These are phyloP conservation scores for Bombus pascuorum DNA, from an alignment of 1,140 invertebrate species.

Conservation along the genomic window DNA sequence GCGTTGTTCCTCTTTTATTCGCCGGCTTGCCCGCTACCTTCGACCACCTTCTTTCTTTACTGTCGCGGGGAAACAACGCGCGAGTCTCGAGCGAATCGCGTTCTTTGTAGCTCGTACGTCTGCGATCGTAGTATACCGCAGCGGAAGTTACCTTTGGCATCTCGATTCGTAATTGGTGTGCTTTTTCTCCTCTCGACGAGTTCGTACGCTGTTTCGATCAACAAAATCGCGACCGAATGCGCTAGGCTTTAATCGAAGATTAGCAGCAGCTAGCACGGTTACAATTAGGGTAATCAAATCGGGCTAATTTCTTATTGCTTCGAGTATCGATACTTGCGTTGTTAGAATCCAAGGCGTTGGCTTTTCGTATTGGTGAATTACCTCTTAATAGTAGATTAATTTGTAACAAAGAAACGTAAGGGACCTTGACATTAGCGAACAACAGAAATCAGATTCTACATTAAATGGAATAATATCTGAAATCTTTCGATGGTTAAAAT, in stretches of 20 bases:
- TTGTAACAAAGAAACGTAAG: too few relatives aligned
- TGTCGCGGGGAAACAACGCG: background rate
- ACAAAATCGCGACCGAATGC: background rate
- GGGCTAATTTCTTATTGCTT: background rate
- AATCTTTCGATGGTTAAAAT: too few relatives aligned
- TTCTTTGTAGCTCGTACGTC: background rate
- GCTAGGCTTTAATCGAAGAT: background rate
- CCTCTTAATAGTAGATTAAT: too few relatives aligned
- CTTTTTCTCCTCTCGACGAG: background rate
- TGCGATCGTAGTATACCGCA: too few relatives aligned
- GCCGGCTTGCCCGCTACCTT: background rate
- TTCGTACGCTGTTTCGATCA: background rate
- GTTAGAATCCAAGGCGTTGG: background rate
- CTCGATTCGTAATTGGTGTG: constrained; percentile 31
- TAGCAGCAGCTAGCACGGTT: background rate
- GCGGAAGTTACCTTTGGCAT: constrained; percentile 15
- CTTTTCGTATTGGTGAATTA: background rate
- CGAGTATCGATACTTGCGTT: background rate
- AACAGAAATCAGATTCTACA: too few relatives aligned
- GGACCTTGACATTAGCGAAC: too few relatives aligned
- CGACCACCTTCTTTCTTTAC: constrained; percentile 3
- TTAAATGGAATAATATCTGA: too few relatives aligned
- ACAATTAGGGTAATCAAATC: too few relatives aligned
- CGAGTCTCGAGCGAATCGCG: constrained; percentile 1
- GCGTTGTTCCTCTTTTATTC: constrained; percentile 56